Conservation (phyloP, 2,797 vertebrate genomes). For the Melanotaenia nigrans region DNA sequence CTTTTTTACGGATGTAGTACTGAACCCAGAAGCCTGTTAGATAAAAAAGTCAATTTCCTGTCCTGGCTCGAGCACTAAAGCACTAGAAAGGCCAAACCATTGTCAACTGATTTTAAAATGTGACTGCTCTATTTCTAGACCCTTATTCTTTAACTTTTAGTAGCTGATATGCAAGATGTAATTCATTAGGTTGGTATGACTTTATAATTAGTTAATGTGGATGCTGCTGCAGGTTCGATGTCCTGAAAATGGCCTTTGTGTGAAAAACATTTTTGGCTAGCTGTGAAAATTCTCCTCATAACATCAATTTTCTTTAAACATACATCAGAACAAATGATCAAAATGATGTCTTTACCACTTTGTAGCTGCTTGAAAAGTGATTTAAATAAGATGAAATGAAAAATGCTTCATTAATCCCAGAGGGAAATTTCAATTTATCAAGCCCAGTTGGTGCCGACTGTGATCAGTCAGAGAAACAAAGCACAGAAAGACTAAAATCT, state of each 20-base stretch:
- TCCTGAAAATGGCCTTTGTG: too few relatives aligned
- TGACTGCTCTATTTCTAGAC: conserved; percentile 2
- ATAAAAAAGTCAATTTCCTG: conserved; percentile 37
- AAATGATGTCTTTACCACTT: not conserved
- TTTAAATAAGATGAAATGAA: not conserved
- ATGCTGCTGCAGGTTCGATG: too few relatives aligned
- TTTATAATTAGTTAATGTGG: not conserved
- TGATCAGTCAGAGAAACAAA: not conserved
- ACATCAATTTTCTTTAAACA: not conserved
- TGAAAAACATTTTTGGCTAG: too few relatives aligned
- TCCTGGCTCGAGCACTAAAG: conserved; percentile 15
- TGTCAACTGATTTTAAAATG: conserved; percentile 34
- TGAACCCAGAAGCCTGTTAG: not conserved
- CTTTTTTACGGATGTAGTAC: not conserved
- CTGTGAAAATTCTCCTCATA: not conserved
- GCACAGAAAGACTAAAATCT: not conserved
- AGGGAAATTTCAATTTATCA: not conserved
- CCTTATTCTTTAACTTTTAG: not conserved
- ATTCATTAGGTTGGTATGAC: not conserved
- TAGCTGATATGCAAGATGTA: not conserved
- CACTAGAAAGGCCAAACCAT: conserved; percentile 18
- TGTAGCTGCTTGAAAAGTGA: not conserved
- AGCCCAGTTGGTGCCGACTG: not conserved
- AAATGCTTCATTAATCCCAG: too few relatives aligned
- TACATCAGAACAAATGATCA: not conserved